Evolutionary conservation across 1,140 invertebrate species (phyloP).

Genomic region (Cotesia vestalis): DNA sequence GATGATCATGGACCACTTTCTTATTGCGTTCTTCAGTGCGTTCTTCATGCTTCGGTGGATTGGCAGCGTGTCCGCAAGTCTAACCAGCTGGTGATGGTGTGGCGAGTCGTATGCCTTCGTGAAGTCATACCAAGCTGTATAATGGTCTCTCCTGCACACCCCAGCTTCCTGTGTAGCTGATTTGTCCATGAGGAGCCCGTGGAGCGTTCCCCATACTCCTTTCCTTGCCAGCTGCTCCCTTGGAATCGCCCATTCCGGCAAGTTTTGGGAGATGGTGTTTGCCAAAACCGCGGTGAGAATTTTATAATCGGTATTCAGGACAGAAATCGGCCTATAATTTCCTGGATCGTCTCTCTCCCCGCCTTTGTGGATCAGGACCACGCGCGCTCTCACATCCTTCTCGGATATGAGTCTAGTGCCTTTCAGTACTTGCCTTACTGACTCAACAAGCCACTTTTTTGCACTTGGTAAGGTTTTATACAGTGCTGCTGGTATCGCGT

Average conservation of each 20-base stretch:
- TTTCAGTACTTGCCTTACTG: too few species aligned
- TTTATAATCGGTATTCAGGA: slow-evolving; percentile 45
- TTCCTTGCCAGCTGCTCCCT: slow-evolving; percentile 42
- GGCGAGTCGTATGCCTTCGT: slow-evolving; percentile 44
- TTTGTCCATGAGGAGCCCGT: slow-evolving; percentile 42
- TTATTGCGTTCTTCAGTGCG: slow-evolving; percentile 34
- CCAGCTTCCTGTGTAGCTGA: slow-evolving; percentile 34
- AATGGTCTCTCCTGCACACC: slow-evolving; percentile 24
- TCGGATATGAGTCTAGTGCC: too few species aligned
- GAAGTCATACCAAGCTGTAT: slow-evolving; percentile 44
- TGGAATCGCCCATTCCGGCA: slow-evolving; percentile 38
- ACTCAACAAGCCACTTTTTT: too few species aligned
- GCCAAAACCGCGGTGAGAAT: slow-evolving; percentile 41
- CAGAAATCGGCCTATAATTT: slow-evolving; percentile 36
- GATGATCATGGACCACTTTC: slow-evolving; percentile 39
- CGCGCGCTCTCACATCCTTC: too few species aligned
- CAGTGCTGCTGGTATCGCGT: too few species aligned
- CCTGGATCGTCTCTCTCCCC: slow-evolving; percentile 30
- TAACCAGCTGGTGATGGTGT: slow-evolving; percentile 34
- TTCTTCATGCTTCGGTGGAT: slow-evolving; percentile 36
- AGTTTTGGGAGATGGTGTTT: slow-evolving; percentile 24
- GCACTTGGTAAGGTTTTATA: too few species aligned
- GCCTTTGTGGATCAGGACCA: slow-evolving; percentile 2
- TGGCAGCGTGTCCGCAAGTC: slow-evolving; percentile 31
- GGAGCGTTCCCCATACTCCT: slow-evolving; percentile 43